Evolutionary conservation across 2,888 invertebrate species (phyloP).

Genomic region (Meliscaeva auricollis): DNA sequence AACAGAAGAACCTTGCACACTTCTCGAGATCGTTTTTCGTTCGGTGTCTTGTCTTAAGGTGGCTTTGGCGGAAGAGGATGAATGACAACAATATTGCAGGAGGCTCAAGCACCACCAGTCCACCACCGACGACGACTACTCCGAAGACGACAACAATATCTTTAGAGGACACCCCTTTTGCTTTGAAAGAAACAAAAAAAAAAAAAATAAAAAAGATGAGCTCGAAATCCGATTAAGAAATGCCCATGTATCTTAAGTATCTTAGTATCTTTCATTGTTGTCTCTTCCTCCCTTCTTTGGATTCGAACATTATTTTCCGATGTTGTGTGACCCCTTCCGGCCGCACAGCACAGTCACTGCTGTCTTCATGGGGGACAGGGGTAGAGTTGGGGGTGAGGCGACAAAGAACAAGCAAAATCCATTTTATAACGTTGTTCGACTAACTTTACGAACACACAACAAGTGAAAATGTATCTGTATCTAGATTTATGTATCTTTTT

Average conservation of each 20-base stretch:
- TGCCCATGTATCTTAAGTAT: conserved; percentile 46
- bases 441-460: conserved; percentile 36
- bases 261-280: conserved; percentile 66
- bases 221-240: conserved; percentile 70
- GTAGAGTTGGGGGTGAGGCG: conserved; percentile 52
- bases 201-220: conserved; percentile 42
- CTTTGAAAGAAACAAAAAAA: not conserved
- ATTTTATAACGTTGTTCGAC: conserved; percentile 69
- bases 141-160: not conserved
- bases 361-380: not conserved
- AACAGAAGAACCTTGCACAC: not conserved
- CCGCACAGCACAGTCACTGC: not conserved
- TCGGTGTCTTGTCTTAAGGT: not conserved
- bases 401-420: conserved; percentile 76
- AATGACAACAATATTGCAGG: conserved; percentile 29
- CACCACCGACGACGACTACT: not conserved
- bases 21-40: not conserved
- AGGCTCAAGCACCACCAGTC: not conserved
- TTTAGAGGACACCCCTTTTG: conserved; percentile 27
- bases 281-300: conserved; percentile 47
- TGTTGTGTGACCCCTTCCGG: conserved; percentile 59
- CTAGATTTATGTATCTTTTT: conserved; percentile 17
- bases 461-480: conserved; percentile 47
- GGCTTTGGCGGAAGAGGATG: conserved; percentile 39
- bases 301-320: conserved; percentile 66